Base-by-base conservation (phyloP, 2,113 vertebrate species). In the Corythornis madagascariensis region DNA sequence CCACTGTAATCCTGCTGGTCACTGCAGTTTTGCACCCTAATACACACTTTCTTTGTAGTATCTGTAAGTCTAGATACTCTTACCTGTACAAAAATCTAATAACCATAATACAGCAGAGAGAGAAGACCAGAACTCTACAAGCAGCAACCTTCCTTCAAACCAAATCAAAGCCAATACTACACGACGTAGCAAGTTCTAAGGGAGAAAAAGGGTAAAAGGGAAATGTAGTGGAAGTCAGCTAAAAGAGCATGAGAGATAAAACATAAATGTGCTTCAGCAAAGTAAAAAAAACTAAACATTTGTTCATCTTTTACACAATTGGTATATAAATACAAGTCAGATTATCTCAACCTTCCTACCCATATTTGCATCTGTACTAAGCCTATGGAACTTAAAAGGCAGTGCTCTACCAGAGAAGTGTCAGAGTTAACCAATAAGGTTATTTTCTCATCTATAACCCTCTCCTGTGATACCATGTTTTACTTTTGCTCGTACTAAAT, bases 401-500 rank as follows among this genome's bases (percentile, higher is more conserved):
- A 35, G 9, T 11, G 74, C 75, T 76, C 78, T 57, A 63, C 57
- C 82, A 83, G 42, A 18, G 60, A 70, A 82, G 42, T 40, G 59
- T 25, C 63, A 24, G 13, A 77, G 38, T 57, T 73, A 83, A 85
- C 43, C 72, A 48, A 2, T 3, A 16, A 70, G 67, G 75, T 86
- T 80, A 77, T 66, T 72, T 77, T 38, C 75, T 85, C 71, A 47
- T 33, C 33, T n/a, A 4, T 75, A 88, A 10, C 16, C 20, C 47
- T 52, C 55, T 83, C 75, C 50, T 13, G 15, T 4, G 8, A 65
- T 38, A 29, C 17, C 9, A 1, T 24, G 67, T 28, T 91, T 81
- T 59, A 83, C 72, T 95, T 79, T 29, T 83, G 64, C 93, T 80
- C 60, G 19, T 18, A 64, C 64, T 73, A 92, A 91, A 88, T 56